These are phyloP conservation scores for Melipona bicolor DNA, from an alignment of 2,888 invertebrate genomes.

Conservation along the genomic window DNA sequence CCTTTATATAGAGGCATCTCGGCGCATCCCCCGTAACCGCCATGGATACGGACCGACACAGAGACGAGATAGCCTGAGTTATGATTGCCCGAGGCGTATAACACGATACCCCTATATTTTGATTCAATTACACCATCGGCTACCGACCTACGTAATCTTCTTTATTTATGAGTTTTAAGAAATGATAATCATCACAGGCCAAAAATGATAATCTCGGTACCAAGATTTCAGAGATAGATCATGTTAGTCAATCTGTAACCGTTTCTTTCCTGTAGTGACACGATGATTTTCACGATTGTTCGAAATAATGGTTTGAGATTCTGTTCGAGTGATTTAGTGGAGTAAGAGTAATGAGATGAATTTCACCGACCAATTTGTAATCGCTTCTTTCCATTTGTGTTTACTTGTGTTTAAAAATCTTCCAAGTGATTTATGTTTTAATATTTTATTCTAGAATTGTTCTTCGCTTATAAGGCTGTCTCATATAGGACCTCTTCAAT, in stretches of 20 bases:
- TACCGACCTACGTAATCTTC: slow-evolving; percentile 77
- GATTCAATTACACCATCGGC: slow-evolving; percentile 80
- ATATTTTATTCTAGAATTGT: not conserved
- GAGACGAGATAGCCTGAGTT: slow-evolving; percentile 76
- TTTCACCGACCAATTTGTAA: not conserved
- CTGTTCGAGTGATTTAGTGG: not conserved
- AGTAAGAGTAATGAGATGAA: not conserved
- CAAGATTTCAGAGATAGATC: not conserved
- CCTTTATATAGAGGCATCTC: slow-evolving; percentile 81
- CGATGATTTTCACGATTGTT: not conserved
- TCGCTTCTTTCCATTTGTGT: not conserved
- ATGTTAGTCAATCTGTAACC: not conserved
- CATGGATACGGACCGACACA: slow-evolving; percentile 22
- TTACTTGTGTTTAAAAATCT: not conserved
- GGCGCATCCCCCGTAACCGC: slow-evolving; percentile 74
- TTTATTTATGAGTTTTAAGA: slow-evolving; percentile 76
- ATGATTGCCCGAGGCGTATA: slow-evolving; percentile 79
- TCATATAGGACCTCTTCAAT: too few relatives aligned
- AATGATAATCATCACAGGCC: slow-evolving; percentile 71
- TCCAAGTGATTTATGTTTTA: not conserved
- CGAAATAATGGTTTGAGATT: not conserved
- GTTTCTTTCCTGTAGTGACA: not conserved
- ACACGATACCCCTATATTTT: slow-evolving; percentile 82
- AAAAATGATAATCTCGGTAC: not conserved
- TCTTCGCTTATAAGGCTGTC: not conserved